Conservation (phyloP, 1,140 invertebrate genomes). For the Drepana arcuata region DNA sequence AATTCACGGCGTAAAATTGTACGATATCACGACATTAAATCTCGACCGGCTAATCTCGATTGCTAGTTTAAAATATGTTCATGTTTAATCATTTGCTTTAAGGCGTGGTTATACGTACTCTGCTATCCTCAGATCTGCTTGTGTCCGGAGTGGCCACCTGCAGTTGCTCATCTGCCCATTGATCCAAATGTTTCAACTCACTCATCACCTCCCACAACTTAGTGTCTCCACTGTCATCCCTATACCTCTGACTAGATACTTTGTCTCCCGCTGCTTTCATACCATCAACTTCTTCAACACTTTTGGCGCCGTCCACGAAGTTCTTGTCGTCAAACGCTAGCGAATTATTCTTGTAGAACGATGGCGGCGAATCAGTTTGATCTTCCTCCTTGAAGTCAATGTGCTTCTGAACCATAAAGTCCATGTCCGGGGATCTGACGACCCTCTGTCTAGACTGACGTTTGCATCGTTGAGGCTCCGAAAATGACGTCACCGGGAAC, state of each 20-base stretch:
- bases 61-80: too few species aligned
- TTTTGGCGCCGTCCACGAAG: slow-evolving; percentile 31
- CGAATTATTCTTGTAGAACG: slow-evolving; percentile 58
- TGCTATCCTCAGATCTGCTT: slow-evolving; percentile 46
- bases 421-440: slow-evolving; percentile 27
- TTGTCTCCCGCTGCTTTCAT: slow-evolving; percentile 17
- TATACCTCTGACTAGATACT: slow-evolving; percentile 11
- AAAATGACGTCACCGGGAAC: slow-evolving; percentile 28
- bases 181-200: slow-evolving; percentile 51
- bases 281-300: slow-evolving; percentile 41
- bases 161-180: slow-evolving; percentile 59
- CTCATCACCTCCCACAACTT: slow-evolving; percentile 59
- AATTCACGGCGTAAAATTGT: too few species aligned
- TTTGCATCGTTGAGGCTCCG: slow-evolving; percentile 36
- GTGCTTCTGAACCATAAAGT: slow-evolving; percentile 40
- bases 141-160: slow-evolving; percentile 29
- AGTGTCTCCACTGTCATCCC: slow-evolving; percentile 33
- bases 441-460: slow-evolving; percentile 14
- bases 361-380: slow-evolving; percentile 32
- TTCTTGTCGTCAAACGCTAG: slow-evolving; percentile 42
- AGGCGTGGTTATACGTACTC: slow-evolving; percentile 23
- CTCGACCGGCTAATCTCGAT: too few species aligned
- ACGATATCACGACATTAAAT: too few species aligned
- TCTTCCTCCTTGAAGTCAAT: slow-evolving; percentile 55
- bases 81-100: background rate